These are phyloP conservation scores for Aleiodes leptofemur DNA, from an alignment of 2,888 invertebrate species.

Conservation along the genomic window DNA sequence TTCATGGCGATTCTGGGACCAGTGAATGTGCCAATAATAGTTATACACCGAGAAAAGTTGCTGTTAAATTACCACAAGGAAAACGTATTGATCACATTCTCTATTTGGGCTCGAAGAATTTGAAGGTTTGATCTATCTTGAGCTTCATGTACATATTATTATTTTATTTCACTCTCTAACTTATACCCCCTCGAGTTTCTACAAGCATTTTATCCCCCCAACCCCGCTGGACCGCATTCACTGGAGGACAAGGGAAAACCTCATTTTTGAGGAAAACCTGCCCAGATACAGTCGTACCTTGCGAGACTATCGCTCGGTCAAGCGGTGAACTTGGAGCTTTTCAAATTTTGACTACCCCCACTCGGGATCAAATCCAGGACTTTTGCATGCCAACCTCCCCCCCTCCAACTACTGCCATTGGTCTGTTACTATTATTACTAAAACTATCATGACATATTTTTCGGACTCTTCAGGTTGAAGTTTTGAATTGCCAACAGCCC, in stretches of 20 bases:
- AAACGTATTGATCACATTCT: slow-evolving; percentile 96
- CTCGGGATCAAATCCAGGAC: too few relatives aligned
- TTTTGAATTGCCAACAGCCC: slow-evolving; percentile 81
- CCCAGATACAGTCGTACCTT: too few relatives aligned
- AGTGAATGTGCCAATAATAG: slow-evolving; percentile 89
- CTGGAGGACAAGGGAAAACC: too few relatives aligned
- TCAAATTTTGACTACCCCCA: too few relatives aligned
- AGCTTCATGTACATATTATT: slow-evolving; percentile 2
- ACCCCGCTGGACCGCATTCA: too few relatives aligned
- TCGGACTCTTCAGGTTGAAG: slow-evolving; percentile 69
- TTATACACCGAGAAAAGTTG: slow-evolving; percentile 81
- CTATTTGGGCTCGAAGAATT: slow-evolving; percentile 76
- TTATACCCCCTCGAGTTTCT: too few relatives aligned
- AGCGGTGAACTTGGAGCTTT: too few relatives aligned
- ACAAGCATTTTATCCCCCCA: too few relatives aligned
- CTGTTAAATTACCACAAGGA: slow-evolving; percentile 81
- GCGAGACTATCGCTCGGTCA: too few relatives aligned
- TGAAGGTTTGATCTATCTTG: slow-evolving; percentile 59
- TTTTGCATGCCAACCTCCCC: too few relatives aligned
- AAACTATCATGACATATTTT: slow-evolving; percentile 62
- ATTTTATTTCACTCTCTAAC: not conserved
- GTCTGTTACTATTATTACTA: slow-evolving; percentile 53
- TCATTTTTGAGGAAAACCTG: too few relatives aligned
- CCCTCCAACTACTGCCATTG: too few relatives aligned
- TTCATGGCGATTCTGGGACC: slow-evolving; percentile 79